Conservation (phyloP, 1,140 invertebrate species). For the Drosophila santomea region DNA sequence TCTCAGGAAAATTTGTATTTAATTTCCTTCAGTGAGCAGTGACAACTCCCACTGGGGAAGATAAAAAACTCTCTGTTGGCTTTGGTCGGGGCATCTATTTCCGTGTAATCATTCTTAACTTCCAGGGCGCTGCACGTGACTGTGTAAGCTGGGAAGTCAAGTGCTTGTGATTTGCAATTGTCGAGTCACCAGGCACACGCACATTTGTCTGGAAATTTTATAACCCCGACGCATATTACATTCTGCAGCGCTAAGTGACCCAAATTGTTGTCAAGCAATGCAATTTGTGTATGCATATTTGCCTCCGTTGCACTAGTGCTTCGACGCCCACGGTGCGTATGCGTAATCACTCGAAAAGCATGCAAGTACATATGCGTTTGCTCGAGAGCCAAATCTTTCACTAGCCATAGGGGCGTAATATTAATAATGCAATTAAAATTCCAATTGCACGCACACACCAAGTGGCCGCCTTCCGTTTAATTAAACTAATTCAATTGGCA, state of each 20-base stretch:
- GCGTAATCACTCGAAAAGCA: constrained; percentile 33
- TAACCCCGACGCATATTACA: constrained; percentile 66
- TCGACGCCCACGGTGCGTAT: constrained; percentile 62
- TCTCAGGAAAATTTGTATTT: not conserved
- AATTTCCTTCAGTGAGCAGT: constrained; percentile 17
- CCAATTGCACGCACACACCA: constrained; percentile 44
- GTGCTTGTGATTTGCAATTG: constrained; percentile 65
- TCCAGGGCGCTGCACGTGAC: constrained; percentile 21
- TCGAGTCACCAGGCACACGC: constrained; percentile 42
- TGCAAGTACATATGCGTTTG: constrained; percentile 6
- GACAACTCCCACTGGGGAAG: constrained; percentile 16
- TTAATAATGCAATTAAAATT: constrained; percentile 79
- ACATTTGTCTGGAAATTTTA: constrained; percentile 74
- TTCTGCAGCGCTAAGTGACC: constrained; percentile 73
- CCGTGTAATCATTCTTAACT: constrained; percentile 54
- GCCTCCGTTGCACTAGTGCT: constrained; percentile 18
- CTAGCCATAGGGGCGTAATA: constrained; percentile 37
- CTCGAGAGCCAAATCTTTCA: constrained; percentile 51
- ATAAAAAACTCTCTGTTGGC: constrained; percentile 8
- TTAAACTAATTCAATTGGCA: constrained; percentile 73
- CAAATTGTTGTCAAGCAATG: constrained; percentile 63
- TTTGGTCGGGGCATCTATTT: constrained; percentile 22
- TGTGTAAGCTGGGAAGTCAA: constrained; percentile 46
- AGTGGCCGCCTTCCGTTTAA: constrained; percentile 64
- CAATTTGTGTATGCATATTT: constrained; percentile 35